Percentiles rank a stretch among this genome's conserved stretches.
Evolutionary conservation across 1,140 invertebrate species (phyloP).

Genomic region (Protaetia brevitarsis): DNA sequence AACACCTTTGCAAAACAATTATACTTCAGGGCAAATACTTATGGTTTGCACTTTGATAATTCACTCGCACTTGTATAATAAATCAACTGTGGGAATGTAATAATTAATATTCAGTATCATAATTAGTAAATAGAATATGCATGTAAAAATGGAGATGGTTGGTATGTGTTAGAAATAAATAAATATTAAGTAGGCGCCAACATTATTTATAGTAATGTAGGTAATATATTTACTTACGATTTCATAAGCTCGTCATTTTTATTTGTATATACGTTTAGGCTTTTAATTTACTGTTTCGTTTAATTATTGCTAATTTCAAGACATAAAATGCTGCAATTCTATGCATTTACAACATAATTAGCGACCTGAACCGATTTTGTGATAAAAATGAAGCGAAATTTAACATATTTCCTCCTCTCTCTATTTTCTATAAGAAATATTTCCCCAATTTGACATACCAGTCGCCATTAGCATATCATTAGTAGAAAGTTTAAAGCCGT

Average conservation of each 20-base stretch:
- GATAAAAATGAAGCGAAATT: too few species aligned
- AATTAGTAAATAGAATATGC: background rate
- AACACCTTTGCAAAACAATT: too few species aligned
- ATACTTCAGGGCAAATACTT: too few species aligned
- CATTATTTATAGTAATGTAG: background rate
- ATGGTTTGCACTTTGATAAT: background rate
- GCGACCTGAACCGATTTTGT: background rate
- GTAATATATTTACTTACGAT: too few species aligned
- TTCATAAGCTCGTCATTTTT: too few species aligned
- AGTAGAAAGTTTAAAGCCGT: background rate
- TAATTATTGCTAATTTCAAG: too few species aligned
- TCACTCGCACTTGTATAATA: background rate
- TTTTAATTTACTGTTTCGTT: too few species aligned
- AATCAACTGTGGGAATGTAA: conserved; percentile 1
- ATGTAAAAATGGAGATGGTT: background rate
- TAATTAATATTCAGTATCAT: conserved; percentile 8
- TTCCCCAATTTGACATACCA: background rate
- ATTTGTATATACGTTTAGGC: too few species aligned
- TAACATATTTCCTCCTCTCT: background rate
- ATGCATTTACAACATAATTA: background rate
- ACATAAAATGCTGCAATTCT: background rate
- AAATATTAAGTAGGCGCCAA: background rate
- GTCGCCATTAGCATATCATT: background rate
- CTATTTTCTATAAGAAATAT: background rate
- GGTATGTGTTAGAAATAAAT: background rate